Conservation (phyloP, 1,140 invertebrate genomes). For the Drosophila hydei region DNA sequence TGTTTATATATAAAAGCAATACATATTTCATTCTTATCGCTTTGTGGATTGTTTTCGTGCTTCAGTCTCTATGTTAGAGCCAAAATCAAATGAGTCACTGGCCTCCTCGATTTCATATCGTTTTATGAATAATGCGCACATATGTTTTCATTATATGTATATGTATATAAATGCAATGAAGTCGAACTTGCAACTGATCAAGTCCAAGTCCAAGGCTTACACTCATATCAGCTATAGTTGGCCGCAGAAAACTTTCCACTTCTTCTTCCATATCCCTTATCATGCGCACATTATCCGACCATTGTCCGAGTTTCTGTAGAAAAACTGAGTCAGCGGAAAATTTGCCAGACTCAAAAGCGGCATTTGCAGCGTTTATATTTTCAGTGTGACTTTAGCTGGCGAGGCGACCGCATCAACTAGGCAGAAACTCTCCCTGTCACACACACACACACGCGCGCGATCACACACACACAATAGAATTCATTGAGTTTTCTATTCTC, state of each 20-base stretch:
- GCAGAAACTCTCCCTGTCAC: not conserved
- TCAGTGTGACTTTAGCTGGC: conserved; percentile 54
- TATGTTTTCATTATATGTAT: conserved; percentile 3
- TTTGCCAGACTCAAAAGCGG: conserved; percentile 57
- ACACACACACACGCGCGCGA: not conserved
- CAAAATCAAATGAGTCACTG: conserved; percentile 52
- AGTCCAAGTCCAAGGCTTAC: conserved; percentile 49
- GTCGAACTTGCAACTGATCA: conserved; percentile 17
- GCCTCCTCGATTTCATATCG: conserved; percentile 58
- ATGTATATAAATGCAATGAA: conserved; percentile 16
- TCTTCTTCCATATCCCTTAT: conserved; percentile 17
- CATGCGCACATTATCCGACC: conserved; percentile 15
- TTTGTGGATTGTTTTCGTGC: conserved; percentile 52
- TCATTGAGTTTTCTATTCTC: conserved; percentile 7
- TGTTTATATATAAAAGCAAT: not conserved
- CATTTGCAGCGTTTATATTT: conserved; percentile 26
- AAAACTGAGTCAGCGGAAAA: conserved; percentile 71
- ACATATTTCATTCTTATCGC: conserved; percentile 49
- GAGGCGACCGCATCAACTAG: conserved; percentile 29
- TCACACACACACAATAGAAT: not conserved
- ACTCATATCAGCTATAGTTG: conserved; percentile 20
- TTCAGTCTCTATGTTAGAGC: conserved; percentile 32
- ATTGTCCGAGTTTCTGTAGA: conserved; percentile 22
- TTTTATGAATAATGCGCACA: conserved; percentile 35
- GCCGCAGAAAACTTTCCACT: conserved; percentile 46